Evolutionary conservation across 1,140 invertebrate species (phyloP).

Genomic region (Formica selysi): DNA sequence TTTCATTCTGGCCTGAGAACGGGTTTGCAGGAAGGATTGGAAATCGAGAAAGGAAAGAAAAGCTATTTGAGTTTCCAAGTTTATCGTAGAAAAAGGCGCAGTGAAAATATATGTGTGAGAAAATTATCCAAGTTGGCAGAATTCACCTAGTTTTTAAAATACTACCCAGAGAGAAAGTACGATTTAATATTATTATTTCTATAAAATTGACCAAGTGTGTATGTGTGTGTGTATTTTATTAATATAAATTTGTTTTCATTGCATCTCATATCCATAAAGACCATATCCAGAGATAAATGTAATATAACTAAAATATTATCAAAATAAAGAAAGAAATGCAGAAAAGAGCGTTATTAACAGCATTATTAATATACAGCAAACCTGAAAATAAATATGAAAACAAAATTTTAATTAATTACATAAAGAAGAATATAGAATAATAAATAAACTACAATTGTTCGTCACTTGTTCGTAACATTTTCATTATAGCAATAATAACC

Average conservation of each 20-base stretch:
- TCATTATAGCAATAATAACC: not conserved
- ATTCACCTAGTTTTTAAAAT: slow-evolving; percentile 45
- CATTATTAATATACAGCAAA: not conserved
- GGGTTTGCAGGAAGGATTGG: not conserved
- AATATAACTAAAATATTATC: not conserved
- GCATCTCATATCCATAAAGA: not conserved
- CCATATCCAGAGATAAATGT: not conserved
- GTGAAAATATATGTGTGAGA: slow-evolving; percentile 35
- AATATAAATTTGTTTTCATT: not conserved
- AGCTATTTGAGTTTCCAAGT: slow-evolving; percentile 35
- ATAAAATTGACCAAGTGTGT: not conserved
- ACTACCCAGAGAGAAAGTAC: not conserved
- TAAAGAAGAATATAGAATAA: not conserved
- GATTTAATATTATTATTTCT: slow-evolving; percentile 21
- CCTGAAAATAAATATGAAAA: not conserved
- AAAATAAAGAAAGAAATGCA: not conserved
- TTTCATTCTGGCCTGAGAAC: not conserved
- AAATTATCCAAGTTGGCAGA: slow-evolving; percentile 44
- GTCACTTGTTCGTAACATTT: slow-evolving; percentile 32
- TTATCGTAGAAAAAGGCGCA: slow-evolving; percentile 16
- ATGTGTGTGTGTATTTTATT: not conserved
- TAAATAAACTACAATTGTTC: not conserved
- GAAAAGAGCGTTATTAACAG: not conserved
- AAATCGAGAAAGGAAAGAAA: slow-evolving; percentile 28
- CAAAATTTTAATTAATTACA: slow-evolving; percentile 11